Percentiles rank a stretch among this genome's conserved stretches.
These are phyloP conservation scores for Pseudorhiza aurosa DNA, from an alignment of 30 jellyfish, hydroid and myxozoan genomes.

Conservation along the genomic window DNA sequence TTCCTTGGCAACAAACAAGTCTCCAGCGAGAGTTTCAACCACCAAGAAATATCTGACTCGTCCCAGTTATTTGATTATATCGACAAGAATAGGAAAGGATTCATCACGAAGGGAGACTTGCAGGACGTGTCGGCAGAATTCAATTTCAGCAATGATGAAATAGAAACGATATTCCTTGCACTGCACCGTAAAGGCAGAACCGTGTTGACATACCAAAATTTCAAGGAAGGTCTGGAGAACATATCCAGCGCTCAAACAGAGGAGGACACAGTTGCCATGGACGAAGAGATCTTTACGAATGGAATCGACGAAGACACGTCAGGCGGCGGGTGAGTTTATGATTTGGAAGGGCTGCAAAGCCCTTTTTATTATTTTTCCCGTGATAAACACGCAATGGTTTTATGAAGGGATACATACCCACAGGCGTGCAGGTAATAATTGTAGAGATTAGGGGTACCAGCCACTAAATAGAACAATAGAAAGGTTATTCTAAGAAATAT, in stretches of 20 bases:
- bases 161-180: conserved; percentile 50
- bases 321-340: conserved; percentile 1
- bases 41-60: conserved; percentile 54
- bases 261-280: conserved; percentile 27
- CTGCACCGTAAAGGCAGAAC: conserved; percentile 33
- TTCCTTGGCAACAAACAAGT: conserved; percentile 78
- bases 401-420: background rate
- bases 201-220: conserved; percentile 51
- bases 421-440: background rate
- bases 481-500: too few relatives aligned
- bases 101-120: conserved; percentile 73
- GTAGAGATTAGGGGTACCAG: too few relatives aligned
- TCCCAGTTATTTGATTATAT: conserved; percentile 71
- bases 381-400: too few relatives aligned
- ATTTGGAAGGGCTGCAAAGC: background rate
- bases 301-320: conserved; percentile 21
- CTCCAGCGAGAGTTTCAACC: conserved; percentile 56
- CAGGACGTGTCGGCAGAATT: conserved; percentile 50
- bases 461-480: too few relatives aligned
- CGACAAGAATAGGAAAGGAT: conserved; percentile 80
- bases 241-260: background rate
- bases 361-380: too few relatives aligned
- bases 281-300: conserved; percentile 58
- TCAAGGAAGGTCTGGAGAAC: conserved; percentile 56
- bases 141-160: conserved; percentile 41